Evolutionary conservation across 2,888 invertebrate genomes (phyloP).

Genomic region (Hanleya hanleyi): DNA sequence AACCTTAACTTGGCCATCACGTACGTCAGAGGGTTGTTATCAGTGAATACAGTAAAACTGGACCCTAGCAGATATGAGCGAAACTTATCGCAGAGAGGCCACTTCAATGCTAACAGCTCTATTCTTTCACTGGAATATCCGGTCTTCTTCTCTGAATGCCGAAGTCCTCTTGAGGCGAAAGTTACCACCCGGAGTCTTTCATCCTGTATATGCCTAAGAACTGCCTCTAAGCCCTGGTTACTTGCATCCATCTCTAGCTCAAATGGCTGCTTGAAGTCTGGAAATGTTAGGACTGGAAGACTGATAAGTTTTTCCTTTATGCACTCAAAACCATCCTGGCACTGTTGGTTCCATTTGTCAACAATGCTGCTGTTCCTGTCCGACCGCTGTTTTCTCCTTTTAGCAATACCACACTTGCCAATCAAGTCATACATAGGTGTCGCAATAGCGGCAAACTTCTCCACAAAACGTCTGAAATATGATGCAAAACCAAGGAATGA

Average conservation of each 20-base stretch:
- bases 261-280: slow-evolving; percentile 23
- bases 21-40: slow-evolving; percentile 25
- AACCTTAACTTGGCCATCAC: slow-evolving; percentile 21
- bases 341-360: slow-evolving; percentile 21
- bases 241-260: slow-evolving; percentile 23
- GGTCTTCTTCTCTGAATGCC: slow-evolving; percentile 20
- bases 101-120: slow-evolving; percentile 37
- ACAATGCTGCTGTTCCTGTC: not conserved
- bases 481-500: slow-evolving; percentile 31
- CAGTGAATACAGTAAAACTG: slow-evolving; percentile 22
- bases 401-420: slow-evolving; percentile 10
- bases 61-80: slow-evolving; percentile 24
- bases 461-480: slow-evolving; percentile 33
- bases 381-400: not conserved
- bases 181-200: slow-evolving; percentile 27
- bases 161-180: slow-evolving; percentile 3
- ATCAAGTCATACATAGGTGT: slow-evolving; percentile 22
- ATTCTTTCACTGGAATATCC: slow-evolving; percentile 33
- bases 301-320: slow-evolving; percentile 27
- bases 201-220: slow-evolving; percentile 24
- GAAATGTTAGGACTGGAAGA: slow-evolving; percentile 30
- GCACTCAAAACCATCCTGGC: slow-evolving; percentile 27
- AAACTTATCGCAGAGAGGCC: slow-evolving; percentile 37
- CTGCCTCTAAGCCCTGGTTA: slow-evolving; percentile 23
- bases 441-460: slow-evolving; percentile 19